These are phyloP conservation scores for Acropternis orthonyx DNA, from an alignment of 2,797 vertebrate genomes.

Conservation along the genomic window DNA sequence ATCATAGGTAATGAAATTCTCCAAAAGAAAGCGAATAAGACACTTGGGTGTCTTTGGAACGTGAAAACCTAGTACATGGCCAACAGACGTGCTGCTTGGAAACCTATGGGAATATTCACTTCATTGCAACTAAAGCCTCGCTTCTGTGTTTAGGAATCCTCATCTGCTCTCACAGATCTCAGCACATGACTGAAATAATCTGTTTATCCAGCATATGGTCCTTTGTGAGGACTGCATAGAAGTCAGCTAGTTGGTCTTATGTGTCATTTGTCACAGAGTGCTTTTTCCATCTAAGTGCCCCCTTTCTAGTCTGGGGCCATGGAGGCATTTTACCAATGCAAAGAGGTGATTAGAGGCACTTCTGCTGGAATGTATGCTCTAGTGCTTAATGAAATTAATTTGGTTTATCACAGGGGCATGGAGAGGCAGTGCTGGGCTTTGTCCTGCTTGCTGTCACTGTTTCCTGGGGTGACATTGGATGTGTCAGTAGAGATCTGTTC, in stretches of 20 bases:
- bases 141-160: slow-evolving; percentile 12
- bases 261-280: background rate
- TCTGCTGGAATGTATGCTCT: slow-evolving; percentile 13
- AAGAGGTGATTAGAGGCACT: slow-evolving; percentile 35
- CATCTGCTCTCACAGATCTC: slow-evolving; percentile 27
- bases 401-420: background rate
- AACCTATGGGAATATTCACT: slow-evolving; percentile 17
- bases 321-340: slow-evolving; percentile 51
- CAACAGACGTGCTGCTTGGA: background rate
- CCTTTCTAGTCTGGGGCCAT: background rate
- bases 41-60: background rate
- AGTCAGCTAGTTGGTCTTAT: background rate
- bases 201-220: slow-evolving; percentile 34
- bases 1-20: background rate
- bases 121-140: background rate
- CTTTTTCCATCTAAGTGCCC: slow-evolving; percentile 11
- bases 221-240: background rate
- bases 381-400: slow-evolving; percentile 31
- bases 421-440: background rate
- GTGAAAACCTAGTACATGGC: background rate
- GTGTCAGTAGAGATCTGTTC: background rate
- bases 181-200: slow-evolving; percentile 48
- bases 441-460: background rate
- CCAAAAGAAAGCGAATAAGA: background rate
- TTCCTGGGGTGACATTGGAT: background rate